phyloP scores from a whole-genome alignment of 2,797 vertebrate genomes.

The Danio jaintianensis region DNA sequence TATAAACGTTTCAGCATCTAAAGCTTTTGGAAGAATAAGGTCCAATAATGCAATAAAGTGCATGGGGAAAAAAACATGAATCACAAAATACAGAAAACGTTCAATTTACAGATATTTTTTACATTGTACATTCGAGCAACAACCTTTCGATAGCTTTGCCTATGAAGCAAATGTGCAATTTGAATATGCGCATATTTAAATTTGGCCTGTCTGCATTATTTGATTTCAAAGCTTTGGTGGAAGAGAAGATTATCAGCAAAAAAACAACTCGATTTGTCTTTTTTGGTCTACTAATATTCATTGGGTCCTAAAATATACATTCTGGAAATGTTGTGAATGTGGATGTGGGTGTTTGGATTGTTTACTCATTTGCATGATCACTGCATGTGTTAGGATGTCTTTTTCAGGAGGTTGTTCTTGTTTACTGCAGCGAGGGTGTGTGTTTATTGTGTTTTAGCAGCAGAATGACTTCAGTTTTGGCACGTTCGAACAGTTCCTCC shows the following conservation, averaged over 20 bases:
- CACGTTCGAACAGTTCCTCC: neutral
- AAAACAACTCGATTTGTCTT: neutral
- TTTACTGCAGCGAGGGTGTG: neutral
- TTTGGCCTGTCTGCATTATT: neutral
- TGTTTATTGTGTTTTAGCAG: neutral
- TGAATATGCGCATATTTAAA: conserved; percentile 13
- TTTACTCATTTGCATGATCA: neutral
- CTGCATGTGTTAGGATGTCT: neutral
- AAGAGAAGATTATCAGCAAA: neutral
- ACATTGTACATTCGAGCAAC: too few species aligned
- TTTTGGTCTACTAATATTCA: conserved; percentile 1
- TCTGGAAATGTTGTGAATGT: neutral
- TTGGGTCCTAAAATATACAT: neutral
- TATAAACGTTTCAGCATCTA: too few species aligned
- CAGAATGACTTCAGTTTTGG: neutral
- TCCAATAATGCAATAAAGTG: too few species aligned
- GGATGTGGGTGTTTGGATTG: neutral
- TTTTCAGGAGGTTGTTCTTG: neutral
- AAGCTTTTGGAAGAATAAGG: too few species aligned
- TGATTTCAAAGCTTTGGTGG: neutral
- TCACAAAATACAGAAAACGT: too few species aligned
- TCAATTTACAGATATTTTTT: too few species aligned
- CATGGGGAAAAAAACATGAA: too few species aligned
- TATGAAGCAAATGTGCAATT: neutral
- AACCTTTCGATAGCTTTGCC: neutral